phyloP scores from a whole-genome alignment of 2,113 vertebrate species.

The Lepus americanus region DNA sequence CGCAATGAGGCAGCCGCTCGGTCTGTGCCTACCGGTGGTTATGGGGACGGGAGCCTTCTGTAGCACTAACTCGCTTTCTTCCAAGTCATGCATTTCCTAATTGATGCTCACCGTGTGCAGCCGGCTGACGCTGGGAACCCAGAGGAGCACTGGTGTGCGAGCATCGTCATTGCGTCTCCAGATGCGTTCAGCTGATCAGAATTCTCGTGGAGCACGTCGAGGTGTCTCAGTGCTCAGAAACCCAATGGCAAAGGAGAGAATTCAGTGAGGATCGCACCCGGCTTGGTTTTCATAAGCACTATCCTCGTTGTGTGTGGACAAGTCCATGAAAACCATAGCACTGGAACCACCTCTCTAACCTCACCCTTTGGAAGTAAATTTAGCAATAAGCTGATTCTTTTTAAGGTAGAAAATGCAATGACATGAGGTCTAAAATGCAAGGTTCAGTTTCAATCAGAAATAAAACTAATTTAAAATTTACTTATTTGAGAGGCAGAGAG shows the following conservation, averaged over 20 bases:
- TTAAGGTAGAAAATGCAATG: neutral
- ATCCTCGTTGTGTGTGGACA: neutral
- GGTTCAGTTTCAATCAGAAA: neutral
- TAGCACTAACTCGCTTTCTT: neutral
- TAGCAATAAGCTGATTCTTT: neutral
- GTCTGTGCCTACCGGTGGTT: neutral
- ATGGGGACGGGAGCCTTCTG: neutral
- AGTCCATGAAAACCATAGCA: neutral
- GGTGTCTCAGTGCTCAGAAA: constrained; percentile 37
- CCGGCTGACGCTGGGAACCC: neutral
- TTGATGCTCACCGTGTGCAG: neutral
- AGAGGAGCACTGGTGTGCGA: neutral
- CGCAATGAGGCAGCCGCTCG: neutral
- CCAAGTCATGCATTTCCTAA: neutral
- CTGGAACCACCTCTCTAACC: neutral
- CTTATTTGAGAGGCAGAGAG: no score
- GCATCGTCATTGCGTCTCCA: neutral
- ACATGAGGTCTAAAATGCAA: neutral
- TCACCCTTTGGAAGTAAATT: neutral
- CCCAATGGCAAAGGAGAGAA: constrained; percentile 7
- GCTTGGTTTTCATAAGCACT: constrained; percentile 59
- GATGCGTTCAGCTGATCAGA: constrained; percentile 1
- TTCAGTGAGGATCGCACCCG: neutral
- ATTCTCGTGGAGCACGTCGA: neutral
- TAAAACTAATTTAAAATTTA: no score